These are phyloP conservation scores for Phasianus colchicus DNA, from an alignment of 2,113 vertebrate genomes.

Conservation along the genomic window DNA sequence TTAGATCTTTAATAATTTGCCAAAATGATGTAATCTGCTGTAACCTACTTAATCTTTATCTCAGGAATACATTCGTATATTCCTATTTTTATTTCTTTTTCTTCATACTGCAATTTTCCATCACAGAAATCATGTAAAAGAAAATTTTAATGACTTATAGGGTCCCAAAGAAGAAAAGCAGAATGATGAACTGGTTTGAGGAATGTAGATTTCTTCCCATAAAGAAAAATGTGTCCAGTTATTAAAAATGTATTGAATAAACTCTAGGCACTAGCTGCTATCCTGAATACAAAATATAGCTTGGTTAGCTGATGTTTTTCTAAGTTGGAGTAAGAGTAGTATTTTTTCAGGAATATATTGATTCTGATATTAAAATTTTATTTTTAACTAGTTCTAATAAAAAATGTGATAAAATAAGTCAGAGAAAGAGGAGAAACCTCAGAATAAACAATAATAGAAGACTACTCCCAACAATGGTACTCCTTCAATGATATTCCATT, in stretches of 20 bases:
- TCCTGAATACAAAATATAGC: neutral
- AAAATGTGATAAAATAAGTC: neutral
- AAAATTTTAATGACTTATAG: neutral
- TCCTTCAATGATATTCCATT: neutral
- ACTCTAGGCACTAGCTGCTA: neutral
- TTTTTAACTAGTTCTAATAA: neutral
- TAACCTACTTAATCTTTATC: constrained; percentile 16
- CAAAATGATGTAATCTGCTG: neutral
- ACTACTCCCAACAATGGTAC: neutral
- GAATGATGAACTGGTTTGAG: neutral
- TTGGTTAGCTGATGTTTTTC: neutral
- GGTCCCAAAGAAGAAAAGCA: neutral
- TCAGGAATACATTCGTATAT: neutral
- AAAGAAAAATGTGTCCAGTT: neutral
- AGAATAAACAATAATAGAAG: neutral
- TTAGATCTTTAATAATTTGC: constrained; percentile 25
- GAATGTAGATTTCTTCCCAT: neutral
- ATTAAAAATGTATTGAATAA: neutral
- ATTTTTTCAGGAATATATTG: neutral
- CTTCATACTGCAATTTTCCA: neutral
- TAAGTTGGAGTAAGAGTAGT: neutral
- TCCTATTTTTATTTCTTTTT: neutral
- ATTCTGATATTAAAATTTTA: neutral
- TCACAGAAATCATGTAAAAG: neutral
- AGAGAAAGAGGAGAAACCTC: neutral